Base-by-base conservation (phyloP, 2,797 vertebrate genomes). In the Falco cherrug region DNA sequence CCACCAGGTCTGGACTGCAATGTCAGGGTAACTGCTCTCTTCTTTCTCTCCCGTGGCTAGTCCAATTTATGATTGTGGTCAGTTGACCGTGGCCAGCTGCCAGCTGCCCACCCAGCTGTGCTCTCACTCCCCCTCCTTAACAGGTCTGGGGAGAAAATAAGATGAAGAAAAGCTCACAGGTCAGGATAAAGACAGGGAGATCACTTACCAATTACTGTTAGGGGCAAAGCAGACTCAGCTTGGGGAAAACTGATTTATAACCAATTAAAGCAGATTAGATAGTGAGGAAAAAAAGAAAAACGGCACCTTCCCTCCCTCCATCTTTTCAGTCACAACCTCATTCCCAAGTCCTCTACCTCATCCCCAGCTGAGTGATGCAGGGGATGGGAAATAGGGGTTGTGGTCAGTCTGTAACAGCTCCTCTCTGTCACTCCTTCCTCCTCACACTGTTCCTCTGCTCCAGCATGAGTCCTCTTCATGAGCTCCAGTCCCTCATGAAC, bases 161-260 rank as follows among this genome's bases (percentile, higher is more conserved):
- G 8, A 39, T 50, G 16, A 78, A 68, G 51, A 57, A 54, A 84
- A 95, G 2, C 37, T 89, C 5, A 9, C 22, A 10, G 37, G 13
- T 86, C 53, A 79, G 71, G n/a, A 79, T 54, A 39, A 84, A 79
- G 45, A 47, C 10, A 68, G 20, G 22, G 45, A 10, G 28, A 76
- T 51, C 9, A 25, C 29, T 74, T 70, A 28, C 5, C 17, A 61
- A 11, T 73, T 53, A 50, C 53, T 64, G 19, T 63, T 92, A 89
- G 0, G 35, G 53, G 50, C 28, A 47, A 60, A 75, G 48, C 29
- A 61, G 35, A 19, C 29, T 92, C 0, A 0, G 67, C 24, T 43
- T 43, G 11, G 37, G 24, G 29, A 69, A 65, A 79, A 84, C 33
- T 54, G 54, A 61, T 59, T 57, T 74, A 35, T 47, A 65, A 35